These are phyloP conservation scores for Castor canadensis DNA, from an alignment of 2,113 vertebrate species.

Conservation along the genomic window DNA sequence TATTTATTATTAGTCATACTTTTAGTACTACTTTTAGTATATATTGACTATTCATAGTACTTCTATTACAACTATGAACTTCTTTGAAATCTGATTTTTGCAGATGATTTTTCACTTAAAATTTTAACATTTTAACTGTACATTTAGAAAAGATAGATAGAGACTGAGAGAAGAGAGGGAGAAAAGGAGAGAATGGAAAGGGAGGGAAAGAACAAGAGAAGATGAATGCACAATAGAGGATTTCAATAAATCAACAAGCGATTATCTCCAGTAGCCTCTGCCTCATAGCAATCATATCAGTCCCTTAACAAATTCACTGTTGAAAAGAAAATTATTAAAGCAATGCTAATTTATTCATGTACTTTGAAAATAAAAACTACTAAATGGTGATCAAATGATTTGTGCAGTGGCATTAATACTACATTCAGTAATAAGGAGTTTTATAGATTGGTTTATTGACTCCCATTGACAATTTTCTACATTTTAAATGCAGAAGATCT, in stretches of 20 bases:
- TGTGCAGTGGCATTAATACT: background rate
- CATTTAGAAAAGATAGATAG: background rate
- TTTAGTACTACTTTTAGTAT: background rate
- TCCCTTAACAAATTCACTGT: too few species aligned
- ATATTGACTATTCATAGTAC: background rate
- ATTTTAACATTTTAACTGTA: background rate
- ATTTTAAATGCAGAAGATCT: background rate
- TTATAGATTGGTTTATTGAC: background rate
- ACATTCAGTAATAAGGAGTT: background rate
- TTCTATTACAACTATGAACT: background rate
- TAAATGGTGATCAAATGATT: background rate
- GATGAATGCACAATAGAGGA: background rate
- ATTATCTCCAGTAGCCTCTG: too few species aligned
- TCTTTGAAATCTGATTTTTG: background rate
- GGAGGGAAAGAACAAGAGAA: background rate
- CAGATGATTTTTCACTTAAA: background rate
- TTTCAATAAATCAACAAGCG: background rate
- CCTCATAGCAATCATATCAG: too few species aligned
- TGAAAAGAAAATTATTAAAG: too few species aligned
- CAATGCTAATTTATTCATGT: too few species aligned
- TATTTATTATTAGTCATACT: background rate
- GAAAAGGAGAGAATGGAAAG: background rate
- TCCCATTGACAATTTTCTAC: background rate
- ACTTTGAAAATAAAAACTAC: background rate
- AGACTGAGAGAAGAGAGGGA: background rate